A percentile compares a stretch with the other conserved stretches of the same genome.
These are phyloP conservation scores for Allygus modestus DNA, from an alignment of 2,888 invertebrate species.

Conservation along the genomic window DNA sequence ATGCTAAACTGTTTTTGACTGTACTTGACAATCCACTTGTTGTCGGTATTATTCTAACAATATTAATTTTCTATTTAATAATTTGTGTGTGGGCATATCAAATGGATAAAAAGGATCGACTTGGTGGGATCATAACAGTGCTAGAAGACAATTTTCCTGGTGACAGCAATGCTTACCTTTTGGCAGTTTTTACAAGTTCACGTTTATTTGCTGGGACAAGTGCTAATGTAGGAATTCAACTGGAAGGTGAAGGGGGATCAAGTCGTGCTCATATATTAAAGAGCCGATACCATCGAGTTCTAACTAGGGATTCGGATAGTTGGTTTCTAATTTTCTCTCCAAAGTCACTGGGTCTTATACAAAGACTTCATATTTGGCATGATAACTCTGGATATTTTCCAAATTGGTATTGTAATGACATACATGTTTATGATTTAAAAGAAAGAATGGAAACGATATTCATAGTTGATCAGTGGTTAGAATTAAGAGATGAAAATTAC, in stretches of 20 bases:
- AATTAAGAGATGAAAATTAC: background rate
- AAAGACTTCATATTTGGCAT: slow-evolving; percentile 61
- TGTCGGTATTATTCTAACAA: slow-evolving; percentile 60
- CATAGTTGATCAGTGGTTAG: background rate
- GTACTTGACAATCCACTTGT: slow-evolving; percentile 67
- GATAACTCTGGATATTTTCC: slow-evolving; percentile 58
- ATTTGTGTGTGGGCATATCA: slow-evolving; percentile 66
- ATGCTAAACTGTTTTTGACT: slow-evolving; percentile 66
- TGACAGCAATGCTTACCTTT: slow-evolving; percentile 68
- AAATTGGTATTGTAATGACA: slow-evolving; percentile 49
- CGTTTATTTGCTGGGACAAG: slow-evolving; percentile 68
- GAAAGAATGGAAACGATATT: slow-evolving; percentile 5
- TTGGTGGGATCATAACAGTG: slow-evolving; percentile 62
- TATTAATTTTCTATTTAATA: slow-evolving; percentile 66
- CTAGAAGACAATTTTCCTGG: slow-evolving; percentile 68
- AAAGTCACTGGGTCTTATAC: slow-evolving; percentile 46
- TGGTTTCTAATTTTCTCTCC: slow-evolving; percentile 62
- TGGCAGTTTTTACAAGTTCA: slow-evolving; percentile 69
- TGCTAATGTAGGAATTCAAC: slow-evolving; percentile 68
- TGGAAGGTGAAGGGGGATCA: slow-evolving; percentile 64
- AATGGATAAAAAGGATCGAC: slow-evolving; percentile 65
- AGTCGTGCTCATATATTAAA: slow-evolving; percentile 64
- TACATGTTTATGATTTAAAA: slow-evolving; percentile 7
- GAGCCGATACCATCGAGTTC: slow-evolving; percentile 41
- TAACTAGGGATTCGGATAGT: slow-evolving; percentile 48